Evolutionary conservation across 2,888 invertebrate species (phyloP).

Genomic region (Neelides folsomi): DNA sequence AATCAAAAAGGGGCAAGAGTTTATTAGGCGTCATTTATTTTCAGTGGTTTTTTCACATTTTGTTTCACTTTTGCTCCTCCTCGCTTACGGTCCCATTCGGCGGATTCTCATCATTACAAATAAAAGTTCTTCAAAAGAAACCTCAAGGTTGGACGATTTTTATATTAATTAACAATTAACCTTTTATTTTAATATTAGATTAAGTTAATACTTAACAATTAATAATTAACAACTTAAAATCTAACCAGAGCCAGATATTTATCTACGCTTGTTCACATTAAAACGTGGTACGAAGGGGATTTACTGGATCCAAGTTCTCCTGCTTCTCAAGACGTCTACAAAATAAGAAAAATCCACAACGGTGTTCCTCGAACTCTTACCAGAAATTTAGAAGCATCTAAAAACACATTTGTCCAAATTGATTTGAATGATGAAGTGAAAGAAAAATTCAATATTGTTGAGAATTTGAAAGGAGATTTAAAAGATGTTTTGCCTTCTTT

Average conservation of each 20-base stretch:
- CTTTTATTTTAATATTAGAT: no score
- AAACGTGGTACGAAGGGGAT: slow-evolving; percentile 62
- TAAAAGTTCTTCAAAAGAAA: no score
- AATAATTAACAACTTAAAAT: no score
- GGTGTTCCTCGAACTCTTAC: slow-evolving; percentile 8
- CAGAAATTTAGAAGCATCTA: no score
- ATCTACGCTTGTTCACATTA: slow-evolving; percentile 60
- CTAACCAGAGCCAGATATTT: slow-evolving; percentile 47
- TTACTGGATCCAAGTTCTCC: slow-evolving; percentile 40
- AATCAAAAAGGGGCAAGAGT: slow-evolving; percentile 47
- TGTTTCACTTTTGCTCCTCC: slow-evolving; percentile 57
- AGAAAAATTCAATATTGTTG: no score
- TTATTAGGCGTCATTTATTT: slow-evolving; percentile 56
- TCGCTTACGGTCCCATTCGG: slow-evolving; percentile 61
- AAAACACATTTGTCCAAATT: no score
- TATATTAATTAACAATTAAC: no score
- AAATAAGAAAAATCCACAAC: slow-evolving; percentile 20
- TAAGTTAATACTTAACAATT: no score
- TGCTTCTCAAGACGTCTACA: slow-evolving; percentile 14
- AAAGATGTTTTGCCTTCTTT: no score
- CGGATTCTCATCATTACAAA: slow-evolving; percentile 56
- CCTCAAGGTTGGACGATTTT: no score
- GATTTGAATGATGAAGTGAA: no score
- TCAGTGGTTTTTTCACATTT: slow-evolving; percentile 58
- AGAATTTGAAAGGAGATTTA: no score